Conservation (phyloP, 2,888 invertebrate species). For the Notodonta ziczac region DNA sequence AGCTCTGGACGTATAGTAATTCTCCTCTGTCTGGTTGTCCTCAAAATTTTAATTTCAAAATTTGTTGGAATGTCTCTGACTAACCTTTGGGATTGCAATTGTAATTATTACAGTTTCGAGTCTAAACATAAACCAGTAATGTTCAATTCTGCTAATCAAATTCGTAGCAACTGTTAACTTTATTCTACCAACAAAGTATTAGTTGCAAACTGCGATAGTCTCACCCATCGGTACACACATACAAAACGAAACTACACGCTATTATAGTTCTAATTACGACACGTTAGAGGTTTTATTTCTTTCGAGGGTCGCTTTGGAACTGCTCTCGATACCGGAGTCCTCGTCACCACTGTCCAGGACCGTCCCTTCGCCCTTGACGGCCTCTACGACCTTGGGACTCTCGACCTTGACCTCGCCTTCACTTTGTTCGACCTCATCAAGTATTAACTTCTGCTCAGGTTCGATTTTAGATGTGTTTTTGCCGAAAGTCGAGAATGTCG, state of each 20-base stretch:
- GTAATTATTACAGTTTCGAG: not conserved
- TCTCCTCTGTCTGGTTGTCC: too few relatives aligned
- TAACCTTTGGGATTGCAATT: too few relatives aligned
- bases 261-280: constrained; percentile 50
- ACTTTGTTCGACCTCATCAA: constrained; percentile 47
- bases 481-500: constrained; percentile 86
- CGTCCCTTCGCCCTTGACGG: constrained; percentile 84
- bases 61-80: too few relatives aligned
- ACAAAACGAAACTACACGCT: constrained; percentile 33
- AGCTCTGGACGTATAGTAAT: too few relatives aligned
- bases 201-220: constrained; percentile 23
- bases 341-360: constrained; percentile 87
- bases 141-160: constrained; percentile 11
- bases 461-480: constrained; percentile 67
- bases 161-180: constrained; percentile 28
- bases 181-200: constrained; percentile 35
- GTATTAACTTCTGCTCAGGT: constrained; percentile 62
- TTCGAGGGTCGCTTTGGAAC: constrained; percentile 84
- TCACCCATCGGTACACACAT: constrained; percentile 27
- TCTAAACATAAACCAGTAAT: constrained; percentile 10
- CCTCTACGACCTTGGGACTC: constrained; percentile 59
- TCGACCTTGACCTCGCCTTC: constrained; percentile 50
- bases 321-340: constrained; percentile 87
- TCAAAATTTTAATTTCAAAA: too few relatives aligned
- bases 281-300: constrained; percentile 68